phyloP scores from a whole-genome alignment of 2,113 vertebrate species.

The Junco hyemalis region DNA sequence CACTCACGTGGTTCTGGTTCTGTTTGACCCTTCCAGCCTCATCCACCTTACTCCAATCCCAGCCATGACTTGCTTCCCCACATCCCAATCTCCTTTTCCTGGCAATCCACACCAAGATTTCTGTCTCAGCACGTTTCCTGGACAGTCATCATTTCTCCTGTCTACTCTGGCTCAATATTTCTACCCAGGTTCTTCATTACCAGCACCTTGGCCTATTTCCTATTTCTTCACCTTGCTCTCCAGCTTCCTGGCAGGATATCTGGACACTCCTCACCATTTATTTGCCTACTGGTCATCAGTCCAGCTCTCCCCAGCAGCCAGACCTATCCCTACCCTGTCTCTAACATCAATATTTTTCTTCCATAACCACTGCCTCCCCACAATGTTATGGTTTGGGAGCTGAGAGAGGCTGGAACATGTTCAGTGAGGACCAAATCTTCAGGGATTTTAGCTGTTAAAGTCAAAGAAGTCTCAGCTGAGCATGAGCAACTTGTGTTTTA shows the following conservation, averaged over 20 bases:
- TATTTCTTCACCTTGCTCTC: not conserved
- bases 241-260: not conserved
- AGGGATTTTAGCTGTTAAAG: not conserved
- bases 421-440: not conserved
- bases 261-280: not conserved
- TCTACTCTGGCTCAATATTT: not conserved
- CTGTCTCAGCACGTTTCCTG: not conserved
- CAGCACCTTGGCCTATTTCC: not conserved
- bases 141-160: not conserved
- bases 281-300: not conserved
- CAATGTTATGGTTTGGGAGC: not conserved
- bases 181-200: not conserved
- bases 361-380: not conserved
- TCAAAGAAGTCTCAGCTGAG: not conserved
- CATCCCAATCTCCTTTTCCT: not conserved
- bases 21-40: not conserved
- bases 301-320: not conserved
- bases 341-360: not conserved
- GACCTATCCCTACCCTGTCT: not conserved
- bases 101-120: not conserved
- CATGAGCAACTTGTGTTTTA: not conserved
- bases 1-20: not conserved
- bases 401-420: not conserved
- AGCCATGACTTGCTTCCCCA: not conserved
- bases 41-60: not conserved